Percentiles rank a stretch among this genome's conserved stretches.
These are phyloP conservation scores for Zaprionus davidi DNA, from an alignment of 1,140 invertebrate genomes.

Conservation along the genomic window DNA sequence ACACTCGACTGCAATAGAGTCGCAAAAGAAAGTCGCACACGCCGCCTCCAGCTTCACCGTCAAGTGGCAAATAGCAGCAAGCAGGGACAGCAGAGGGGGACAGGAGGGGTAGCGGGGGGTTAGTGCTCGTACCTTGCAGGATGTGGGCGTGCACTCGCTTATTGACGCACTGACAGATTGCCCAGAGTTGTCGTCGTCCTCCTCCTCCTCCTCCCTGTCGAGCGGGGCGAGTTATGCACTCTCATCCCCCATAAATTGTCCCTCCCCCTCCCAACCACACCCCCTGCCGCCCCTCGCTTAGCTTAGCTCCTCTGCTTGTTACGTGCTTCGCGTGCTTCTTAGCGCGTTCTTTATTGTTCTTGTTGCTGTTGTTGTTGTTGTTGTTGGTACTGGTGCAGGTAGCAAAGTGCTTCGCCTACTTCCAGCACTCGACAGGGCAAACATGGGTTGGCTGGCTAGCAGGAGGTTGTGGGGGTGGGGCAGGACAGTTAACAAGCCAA, in stretches of 20 bases:
- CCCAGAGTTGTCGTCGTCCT: not conserved
- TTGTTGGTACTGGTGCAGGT: not conserved
- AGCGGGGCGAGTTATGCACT: conserved; percentile 23
- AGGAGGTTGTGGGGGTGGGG: not conserved
- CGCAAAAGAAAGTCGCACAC: conserved; percentile 36
- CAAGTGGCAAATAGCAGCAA: not conserved
- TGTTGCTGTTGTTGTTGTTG: not conserved
- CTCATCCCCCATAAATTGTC: not conserved
- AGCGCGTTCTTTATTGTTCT: not conserved
- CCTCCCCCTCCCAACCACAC: too few species aligned
- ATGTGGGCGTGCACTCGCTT: conserved; percentile 3
- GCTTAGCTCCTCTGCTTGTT: not conserved
- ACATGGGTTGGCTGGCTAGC: not conserved
- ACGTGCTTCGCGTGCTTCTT: conserved; percentile 7
- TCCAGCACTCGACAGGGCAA: not conserved
- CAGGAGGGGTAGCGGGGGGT: not conserved
- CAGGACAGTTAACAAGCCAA: not conserved
- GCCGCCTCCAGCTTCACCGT: conserved; percentile 2
- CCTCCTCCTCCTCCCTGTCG: not conserved
- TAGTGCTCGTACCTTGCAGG: not conserved
- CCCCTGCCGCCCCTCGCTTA: not conserved
- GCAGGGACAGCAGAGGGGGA: not conserved
- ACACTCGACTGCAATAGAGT: conserved; percentile 18
- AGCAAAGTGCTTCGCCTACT: conserved; percentile 2
- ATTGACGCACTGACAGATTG: conserved; percentile 11